Percentiles rank a stretch among this genome's conserved stretches.
Conservation (phyloP, 2,888 invertebrate species). For the Drosophila borealis region DNA sequence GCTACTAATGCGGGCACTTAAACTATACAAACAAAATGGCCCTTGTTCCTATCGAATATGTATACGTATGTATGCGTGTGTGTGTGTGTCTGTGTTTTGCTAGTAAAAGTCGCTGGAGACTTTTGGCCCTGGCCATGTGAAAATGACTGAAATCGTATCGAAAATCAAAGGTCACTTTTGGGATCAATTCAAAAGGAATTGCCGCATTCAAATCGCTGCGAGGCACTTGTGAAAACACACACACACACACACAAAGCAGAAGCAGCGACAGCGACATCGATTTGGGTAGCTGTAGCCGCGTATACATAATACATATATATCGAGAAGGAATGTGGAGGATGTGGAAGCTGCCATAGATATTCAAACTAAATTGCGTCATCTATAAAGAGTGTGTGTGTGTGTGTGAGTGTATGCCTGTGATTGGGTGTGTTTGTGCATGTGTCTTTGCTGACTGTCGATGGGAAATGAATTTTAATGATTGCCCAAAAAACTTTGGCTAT, state of each 20-base stretch:
- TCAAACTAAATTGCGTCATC: constrained; percentile 79
- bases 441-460: constrained; percentile 71
- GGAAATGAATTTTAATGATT: constrained; percentile 79
- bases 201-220: constrained; percentile 78
- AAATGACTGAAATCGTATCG: constrained; percentile 78
- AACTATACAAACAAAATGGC: constrained; percentile 74
- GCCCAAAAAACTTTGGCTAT: constrained; percentile 61
- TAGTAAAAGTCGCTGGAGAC: constrained; percentile 67
- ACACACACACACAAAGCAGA: constrained; percentile 17
- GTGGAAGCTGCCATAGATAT: constrained; percentile 63
- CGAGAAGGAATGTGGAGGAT: constrained; percentile 17
- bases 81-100: constrained; percentile 13
- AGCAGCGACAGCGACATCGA: constrained; percentile 3
- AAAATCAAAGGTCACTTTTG: constrained; percentile 80
- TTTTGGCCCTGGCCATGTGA: constrained; percentile 72
- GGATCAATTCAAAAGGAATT: constrained; percentile 80
- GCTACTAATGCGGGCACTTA: constrained; percentile 78
- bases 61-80: constrained; percentile 1
- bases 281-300: constrained; percentile 16
- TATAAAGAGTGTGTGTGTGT: constrained; percentile 51
- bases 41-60: constrained; percentile 30
- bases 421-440: constrained; percentile 25
- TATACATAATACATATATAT: constrained; percentile 24
- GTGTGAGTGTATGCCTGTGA: constrained; percentile 15
- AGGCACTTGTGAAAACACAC: constrained; percentile 68